A percentile compares a stretch with the other conserved stretches of the same genome.
These are phyloP conservation scores for Heterocephalus glaber DNA, from an alignment of 2,113 vertebrate genomes.

Conservation along the genomic window DNA sequence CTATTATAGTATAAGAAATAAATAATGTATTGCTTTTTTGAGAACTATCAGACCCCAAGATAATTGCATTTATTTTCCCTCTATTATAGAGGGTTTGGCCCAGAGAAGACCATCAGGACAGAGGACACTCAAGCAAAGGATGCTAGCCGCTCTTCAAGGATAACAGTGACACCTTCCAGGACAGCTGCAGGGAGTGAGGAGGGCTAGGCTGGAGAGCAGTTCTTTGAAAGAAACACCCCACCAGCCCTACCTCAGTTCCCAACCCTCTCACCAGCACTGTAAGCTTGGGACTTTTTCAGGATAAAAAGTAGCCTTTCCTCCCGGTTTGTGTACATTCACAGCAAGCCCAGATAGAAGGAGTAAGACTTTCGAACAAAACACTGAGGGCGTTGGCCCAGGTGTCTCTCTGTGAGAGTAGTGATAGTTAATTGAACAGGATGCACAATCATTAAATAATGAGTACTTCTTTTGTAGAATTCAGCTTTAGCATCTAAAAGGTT, in stretches of 20 bases:
- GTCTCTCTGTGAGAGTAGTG: not conserved
- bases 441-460: slow-evolving; percentile 55
- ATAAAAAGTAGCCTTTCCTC: not conserved
- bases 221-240: not conserved
- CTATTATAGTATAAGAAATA: not conserved
- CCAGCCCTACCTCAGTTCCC: not conserved
- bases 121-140: not conserved
- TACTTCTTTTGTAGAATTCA: slow-evolving; percentile 36
- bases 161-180: not conserved
- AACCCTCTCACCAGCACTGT: not conserved
- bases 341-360: not conserved
- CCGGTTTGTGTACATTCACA: no score
- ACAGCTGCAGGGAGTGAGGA: not conserved
- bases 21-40: not conserved
- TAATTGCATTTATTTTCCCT: not conserved
- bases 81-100: not conserved
- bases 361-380: not conserved
- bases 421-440: slow-evolving; percentile 34
- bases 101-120: not conserved
- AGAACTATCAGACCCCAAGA: not conserved
- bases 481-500: slow-evolving; percentile 62
- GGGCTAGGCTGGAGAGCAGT: no score
- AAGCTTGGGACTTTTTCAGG: not conserved
- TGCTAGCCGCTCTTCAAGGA: not conserved
- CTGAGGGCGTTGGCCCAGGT: not conserved